phyloP scores from a whole-genome alignment of 1,140 invertebrate genomes.

The Caerostris extrusa region DNA sequence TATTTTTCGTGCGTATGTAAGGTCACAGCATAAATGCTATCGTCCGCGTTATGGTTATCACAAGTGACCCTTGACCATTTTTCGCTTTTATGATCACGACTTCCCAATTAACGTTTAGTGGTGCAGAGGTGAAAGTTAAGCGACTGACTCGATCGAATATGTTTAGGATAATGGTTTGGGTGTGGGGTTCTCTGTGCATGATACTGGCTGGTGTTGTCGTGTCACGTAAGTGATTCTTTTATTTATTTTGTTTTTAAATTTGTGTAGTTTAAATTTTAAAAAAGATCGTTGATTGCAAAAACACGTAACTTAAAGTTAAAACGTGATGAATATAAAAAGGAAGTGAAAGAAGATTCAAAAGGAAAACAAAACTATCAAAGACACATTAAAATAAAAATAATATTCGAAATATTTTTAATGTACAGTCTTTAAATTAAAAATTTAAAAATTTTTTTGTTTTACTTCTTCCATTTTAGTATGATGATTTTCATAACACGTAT shows the following conservation, averaged over 20 bases:
- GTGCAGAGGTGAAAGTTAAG: not conserved
- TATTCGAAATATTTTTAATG: too few species aligned
- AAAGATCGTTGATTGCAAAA: too few species aligned
- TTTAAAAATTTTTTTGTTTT: too few species aligned
- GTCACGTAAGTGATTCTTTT: constrained; percentile 13
- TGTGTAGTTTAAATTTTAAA: too few species aligned
- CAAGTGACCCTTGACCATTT: constrained; percentile 40
- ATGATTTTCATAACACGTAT: too few species aligned
- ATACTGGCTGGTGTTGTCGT: constrained; percentile 16
- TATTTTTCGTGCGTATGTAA: not conserved
- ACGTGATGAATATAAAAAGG: too few species aligned
- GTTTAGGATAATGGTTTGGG: constrained; percentile 48
- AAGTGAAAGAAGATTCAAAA: too few species aligned
- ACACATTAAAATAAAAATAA: too few species aligned
- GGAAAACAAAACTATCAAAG: too few species aligned
- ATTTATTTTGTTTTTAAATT: not conserved
- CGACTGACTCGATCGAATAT: not conserved
- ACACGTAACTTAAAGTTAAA: too few species aligned
- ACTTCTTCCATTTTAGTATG: too few species aligned
- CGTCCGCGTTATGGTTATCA: constrained; percentile 7
- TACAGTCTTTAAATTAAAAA: too few species aligned
- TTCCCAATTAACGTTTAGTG: not conserved
- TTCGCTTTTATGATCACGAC: not conserved
- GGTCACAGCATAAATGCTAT: constrained; percentile 11
- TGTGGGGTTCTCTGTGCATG: not conserved